Percentiles rank a stretch among this genome's conserved stretches.
phyloP scores from a whole-genome alignment of 2,888 invertebrate species.

The Glaucopsyche alexis region DNA sequence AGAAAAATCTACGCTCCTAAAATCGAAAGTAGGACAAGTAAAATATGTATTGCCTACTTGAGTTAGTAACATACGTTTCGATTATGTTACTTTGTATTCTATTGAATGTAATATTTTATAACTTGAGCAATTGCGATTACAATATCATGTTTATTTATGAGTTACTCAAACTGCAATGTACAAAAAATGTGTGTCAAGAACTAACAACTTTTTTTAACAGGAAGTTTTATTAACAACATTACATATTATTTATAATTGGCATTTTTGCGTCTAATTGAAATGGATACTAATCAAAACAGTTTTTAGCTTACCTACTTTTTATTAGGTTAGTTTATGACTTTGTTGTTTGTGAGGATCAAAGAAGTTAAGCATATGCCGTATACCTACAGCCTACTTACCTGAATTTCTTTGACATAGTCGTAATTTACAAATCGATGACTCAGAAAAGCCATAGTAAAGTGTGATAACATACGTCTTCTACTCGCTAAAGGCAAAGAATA shows the following conservation, averaged over 20 bases:
- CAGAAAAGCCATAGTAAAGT: no score
- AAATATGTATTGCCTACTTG: background rate
- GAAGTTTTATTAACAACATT: background rate
- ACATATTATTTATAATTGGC: background rate
- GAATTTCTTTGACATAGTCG: no score
- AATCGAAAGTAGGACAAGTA: background rate
- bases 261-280: background rate
- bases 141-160: conserved; percentile 14
- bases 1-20: background rate
- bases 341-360: no score
- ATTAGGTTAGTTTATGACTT: no score
- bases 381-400: no score
- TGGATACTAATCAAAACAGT: background rate
- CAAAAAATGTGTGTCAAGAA: conserved; percentile 15
- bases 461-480: no score
- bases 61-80: background rate
- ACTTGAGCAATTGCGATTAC: conserved; percentile 7
- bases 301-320: background rate
- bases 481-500: no score
- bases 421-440: no score
- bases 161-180: conserved; percentile 10
- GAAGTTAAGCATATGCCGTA: no score
- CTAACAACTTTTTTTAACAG: background rate
- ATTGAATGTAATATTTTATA: conserved; percentile 6
- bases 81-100: background rate